Evolutionary conservation across 2,113 vertebrate genomes (phyloP), one percentile per base, ranked within the genome.

Genomic region (Heloderma charlesbogerti): DNA sequence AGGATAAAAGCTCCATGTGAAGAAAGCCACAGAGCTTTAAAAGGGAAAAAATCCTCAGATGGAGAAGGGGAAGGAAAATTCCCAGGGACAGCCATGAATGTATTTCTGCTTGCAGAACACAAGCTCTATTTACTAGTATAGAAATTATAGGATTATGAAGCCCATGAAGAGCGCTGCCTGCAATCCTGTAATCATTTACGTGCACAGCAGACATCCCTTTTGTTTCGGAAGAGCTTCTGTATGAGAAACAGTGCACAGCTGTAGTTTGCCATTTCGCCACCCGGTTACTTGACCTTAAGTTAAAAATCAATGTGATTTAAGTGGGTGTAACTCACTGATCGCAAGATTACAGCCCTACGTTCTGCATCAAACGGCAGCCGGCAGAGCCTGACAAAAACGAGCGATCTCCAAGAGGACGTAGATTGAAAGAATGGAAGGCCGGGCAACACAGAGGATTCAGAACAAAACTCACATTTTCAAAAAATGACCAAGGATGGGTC

Each of bases 121-220:
- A 78, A 79, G 75, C 13, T 67, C 16, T 25, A 40, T 88, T 88
- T 48, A 66, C 40, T 67, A 66, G 75, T 79, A 79, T 80, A 67
- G 40, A 88, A 88, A 88, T 88, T 88, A 88, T 67, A 88, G 43
- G 75, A 51, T 88, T 89, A 72, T 72, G 79, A 89, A 71, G 48
- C 63, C 57, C 48, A 71, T 1, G 15, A 71, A 71, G 45, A 82
- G 57, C 25, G 3, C 43, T 10, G 15, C 48, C 79, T 71, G 88
- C 34, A 71, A 71, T 54, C 25, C 63, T 82, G 78, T 54, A 54
- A 71, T 79, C 88, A 71, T 71, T 89, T 69, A 71, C 54, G 63
- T 80, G 45, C 69, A 43, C 66, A 82, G 45, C 79, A 54, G 88
- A 83, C 48, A 72, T 31, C 25, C 79, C 79, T 81, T 69, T 89